Evolutionary conservation across 2,113 vertebrate genomes (phyloP).

Genomic region (Hippoglossus stenolepis): DNA sequence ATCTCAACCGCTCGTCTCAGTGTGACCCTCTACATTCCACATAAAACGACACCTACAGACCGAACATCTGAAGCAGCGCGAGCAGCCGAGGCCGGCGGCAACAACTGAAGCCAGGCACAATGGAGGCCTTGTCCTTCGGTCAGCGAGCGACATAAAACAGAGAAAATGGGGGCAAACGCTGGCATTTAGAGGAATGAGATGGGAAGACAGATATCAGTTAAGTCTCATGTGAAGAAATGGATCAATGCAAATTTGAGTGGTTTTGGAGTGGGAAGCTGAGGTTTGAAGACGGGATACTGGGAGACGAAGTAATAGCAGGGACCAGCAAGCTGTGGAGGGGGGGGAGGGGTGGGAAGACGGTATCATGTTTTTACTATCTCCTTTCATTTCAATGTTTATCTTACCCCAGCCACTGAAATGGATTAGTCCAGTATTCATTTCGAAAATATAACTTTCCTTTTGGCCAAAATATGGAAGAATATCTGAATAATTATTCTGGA

Average conservation of each 20-base stretch:
- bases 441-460: background rate
- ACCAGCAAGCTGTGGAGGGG: background rate
- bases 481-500: no score
- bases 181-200: conserved; percentile 23
- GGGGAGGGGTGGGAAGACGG: background rate
- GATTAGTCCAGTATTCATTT: background rate
- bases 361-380: background rate
- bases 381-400: background rate
- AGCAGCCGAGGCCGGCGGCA: background rate
- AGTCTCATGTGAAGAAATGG: background rate
- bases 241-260: conserved; percentile 4
- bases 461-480: no score
- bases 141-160: conserved; percentile 17
- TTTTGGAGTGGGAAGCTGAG: background rate
- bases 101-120: conserved; percentile 33
- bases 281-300: background rate
- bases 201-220: conserved; percentile 8
- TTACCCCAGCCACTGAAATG: background rate
- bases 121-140: conserved; percentile 44
- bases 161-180: background rate
- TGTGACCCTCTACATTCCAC: conserved; percentile 39
- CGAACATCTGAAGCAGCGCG: conserved; percentile 5
- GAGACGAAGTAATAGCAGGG: background rate
- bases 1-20: conserved; percentile 22
- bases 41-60: conserved; percentile 57